Evolutionary conservation across 1,140 invertebrate genomes (phyloP).

Genomic region (Cydia pomonella): DNA sequence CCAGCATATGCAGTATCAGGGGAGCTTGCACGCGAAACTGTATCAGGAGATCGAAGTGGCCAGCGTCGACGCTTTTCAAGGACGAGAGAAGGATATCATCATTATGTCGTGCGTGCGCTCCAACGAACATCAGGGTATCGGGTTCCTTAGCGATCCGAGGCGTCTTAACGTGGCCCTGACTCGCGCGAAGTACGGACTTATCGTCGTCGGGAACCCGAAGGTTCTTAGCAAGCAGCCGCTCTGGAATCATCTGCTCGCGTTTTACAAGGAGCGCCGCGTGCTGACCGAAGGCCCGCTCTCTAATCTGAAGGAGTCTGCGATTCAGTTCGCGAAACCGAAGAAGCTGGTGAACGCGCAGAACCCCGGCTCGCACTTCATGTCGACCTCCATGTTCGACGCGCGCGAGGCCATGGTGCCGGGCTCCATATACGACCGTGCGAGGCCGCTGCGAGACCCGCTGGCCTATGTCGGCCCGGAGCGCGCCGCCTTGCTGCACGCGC

Average conservation of each 20-base stretch:
- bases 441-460: constrained; percentile 88
- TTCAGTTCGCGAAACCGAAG: constrained; percentile 98
- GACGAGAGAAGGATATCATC: constrained; percentile 99
- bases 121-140: constrained; percentile 95
- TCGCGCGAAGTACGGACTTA: constrained; percentile 98
- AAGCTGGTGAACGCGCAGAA: constrained; percentile 96
- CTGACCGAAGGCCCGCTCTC: constrained; percentile 98
- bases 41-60: constrained; percentile 99
- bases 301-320: constrained; percentile 97
- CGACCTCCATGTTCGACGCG: constrained; percentile 96
- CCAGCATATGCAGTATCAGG: constrained; percentile 99
- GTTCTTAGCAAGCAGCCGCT: constrained; percentile 98
- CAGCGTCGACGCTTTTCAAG: constrained; percentile 99
- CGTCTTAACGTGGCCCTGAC: constrained; percentile 99
- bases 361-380: constrained; percentile 98
- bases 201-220: constrained; percentile 99
- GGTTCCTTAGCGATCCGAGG: constrained; percentile 98
- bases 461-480: constrained; percentile 95
- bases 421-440: constrained; percentile 81
- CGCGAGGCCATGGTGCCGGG: constrained; percentile 94
- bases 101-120: constrained; percentile 98
- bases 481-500: constrained; percentile 87
- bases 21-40: constrained; percentile 96
- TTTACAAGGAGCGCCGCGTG: constrained; percentile 99
- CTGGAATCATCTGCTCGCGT: constrained; percentile 98